Percentiles rank a stretch among this genome's conserved stretches.
Conservation (phyloP, 2,888 invertebrate genomes). For the Physocephala rufipes region DNA sequence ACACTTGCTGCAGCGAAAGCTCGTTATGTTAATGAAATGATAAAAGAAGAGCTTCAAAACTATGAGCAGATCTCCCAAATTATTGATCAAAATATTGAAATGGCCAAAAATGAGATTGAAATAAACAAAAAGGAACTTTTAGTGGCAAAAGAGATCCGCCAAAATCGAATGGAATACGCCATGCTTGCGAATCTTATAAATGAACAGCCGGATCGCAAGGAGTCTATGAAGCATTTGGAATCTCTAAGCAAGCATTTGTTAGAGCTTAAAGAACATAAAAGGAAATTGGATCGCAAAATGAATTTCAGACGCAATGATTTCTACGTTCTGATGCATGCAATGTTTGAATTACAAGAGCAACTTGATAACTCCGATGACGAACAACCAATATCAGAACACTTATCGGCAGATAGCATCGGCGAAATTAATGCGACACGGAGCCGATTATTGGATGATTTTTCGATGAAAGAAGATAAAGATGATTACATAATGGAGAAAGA, state of each 20-base stretch:
- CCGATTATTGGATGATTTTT: neutral
- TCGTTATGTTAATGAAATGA: constrained; percentile 80
- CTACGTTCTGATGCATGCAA: constrained; percentile 85
- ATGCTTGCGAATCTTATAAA: constrained; percentile 90
- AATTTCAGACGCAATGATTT: constrained; percentile 89
- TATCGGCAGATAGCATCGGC: constrained; percentile 38
- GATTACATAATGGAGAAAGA: constrained; percentile 48
- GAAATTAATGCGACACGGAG: constrained; percentile 39
- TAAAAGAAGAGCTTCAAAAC: constrained; percentile 82
- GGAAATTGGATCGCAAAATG: constrained; percentile 79
- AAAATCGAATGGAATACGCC: constrained; percentile 93
- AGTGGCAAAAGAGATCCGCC: constrained; percentile 85
- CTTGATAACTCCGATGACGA: constrained; percentile 72
- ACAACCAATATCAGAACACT: constrained; percentile 42
- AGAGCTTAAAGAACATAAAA: constrained; percentile 75
- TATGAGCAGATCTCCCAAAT: constrained; percentile 81
- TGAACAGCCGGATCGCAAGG: constrained; percentile 87
- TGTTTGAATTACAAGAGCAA: constrained; percentile 84
- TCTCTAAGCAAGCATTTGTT: constrained; percentile 78
- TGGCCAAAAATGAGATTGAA: constrained; percentile 83
- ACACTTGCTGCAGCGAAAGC: constrained; percentile 90
- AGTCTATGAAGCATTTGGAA: constrained; percentile 76
- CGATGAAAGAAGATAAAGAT: neutral
- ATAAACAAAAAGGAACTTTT: constrained; percentile 82
- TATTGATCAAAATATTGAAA: constrained; percentile 81